A percentile compares a stretch with the other conserved stretches of the same genome.
phyloP scores from a whole-genome alignment of 2,888 invertebrate genomes.

The Caenorhabditis zanzibari region DNA sequence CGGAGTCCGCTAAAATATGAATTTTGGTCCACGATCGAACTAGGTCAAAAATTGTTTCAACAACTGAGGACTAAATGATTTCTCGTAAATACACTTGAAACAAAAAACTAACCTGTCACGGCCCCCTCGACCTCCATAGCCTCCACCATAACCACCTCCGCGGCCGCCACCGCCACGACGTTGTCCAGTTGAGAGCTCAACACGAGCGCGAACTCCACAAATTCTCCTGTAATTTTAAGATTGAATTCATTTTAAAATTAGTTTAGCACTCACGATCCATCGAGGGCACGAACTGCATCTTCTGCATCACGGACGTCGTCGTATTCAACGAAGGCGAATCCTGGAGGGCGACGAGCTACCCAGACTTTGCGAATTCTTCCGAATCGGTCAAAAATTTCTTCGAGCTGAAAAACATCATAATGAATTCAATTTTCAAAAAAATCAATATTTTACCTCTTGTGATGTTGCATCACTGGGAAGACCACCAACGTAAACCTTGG shows the following conservation, averaged over 20 bases:
- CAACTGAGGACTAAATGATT: neutral
- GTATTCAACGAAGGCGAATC: conserved; percentile 85
- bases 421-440: neutral
- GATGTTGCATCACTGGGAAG: conserved; percentile 91
- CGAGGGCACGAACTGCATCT: conserved; percentile 84
- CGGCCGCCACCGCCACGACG: conserved; percentile 83
- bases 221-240: conserved; percentile 83
- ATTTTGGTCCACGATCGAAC: conserved; percentile 32
- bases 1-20: conserved; percentile 73
- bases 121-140: conserved; percentile 68
- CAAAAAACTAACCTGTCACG: conserved; percentile 65
- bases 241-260: neutral
- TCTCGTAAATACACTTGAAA: neutral
- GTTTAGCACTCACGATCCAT: conserved; percentile 86
- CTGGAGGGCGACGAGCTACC: conserved; percentile 95
- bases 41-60: neutral
- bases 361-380: conserved; percentile 93
- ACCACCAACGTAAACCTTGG: conserved; percentile 94
- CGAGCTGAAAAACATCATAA: conserved; percentile 86
- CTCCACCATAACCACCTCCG: conserved; percentile 70
- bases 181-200: conserved; percentile 84
- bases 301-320: conserved; percentile 89
- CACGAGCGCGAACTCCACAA: conserved; percentile 84
- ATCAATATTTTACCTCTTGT: conserved; percentile 71
- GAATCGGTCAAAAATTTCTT: conserved; percentile 92